Base-by-base conservation (phyloP, 2,113 vertebrate genomes). In the Amia ocellicauda region DNA sequence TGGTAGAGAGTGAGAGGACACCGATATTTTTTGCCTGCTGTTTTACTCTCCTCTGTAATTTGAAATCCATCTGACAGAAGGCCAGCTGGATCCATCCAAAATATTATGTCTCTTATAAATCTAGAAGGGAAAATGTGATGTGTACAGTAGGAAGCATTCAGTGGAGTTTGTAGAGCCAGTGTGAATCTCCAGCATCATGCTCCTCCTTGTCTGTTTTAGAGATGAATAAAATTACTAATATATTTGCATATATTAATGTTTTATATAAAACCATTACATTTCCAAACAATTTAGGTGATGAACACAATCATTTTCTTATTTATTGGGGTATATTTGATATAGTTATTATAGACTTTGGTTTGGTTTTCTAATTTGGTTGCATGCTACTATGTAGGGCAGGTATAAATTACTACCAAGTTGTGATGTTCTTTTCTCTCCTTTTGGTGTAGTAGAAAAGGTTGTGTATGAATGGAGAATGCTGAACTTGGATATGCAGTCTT, bases 41-140 rank as follows among this genome's bases (percentile, higher is more conserved):
- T 47, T 47, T 47, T 47, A 47, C 45, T 47, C 45, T 47, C 45
- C 45, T 47, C 45, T 47, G 45, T 47, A 47, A 47, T 47, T 47
- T 47, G 14, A 47, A 47, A 47, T 47, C 45, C 45, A 47, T 47
- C 45, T 47, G 45, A 47, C 14, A 16, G 45, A 17, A 47, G 45
- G 45, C 45, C 45, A 47, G 45, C 45, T 47, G 45, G 45, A 47
- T 47, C 45, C n/a, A 3, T 47, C 45, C 31, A 47, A 47, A 47
- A 47, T 47, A 47, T 47, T 47, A 47, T 47, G 45, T 47, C 45
- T 17, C 45, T 47, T 17, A 16, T 47, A 47, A 47, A 47, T 47
- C 45, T 17, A 19, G 16, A 47, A 17, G 45, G 45, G 45, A 47
- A 47, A 47, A 47, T 47, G 13, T 47, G 45, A 47, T 47, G 45